Percentiles rank a stretch among this genome's conserved stretches.
phyloP scores from a whole-genome alignment of 2,113 vertebrate species.

The Phyllostomus hastatus region DNA sequence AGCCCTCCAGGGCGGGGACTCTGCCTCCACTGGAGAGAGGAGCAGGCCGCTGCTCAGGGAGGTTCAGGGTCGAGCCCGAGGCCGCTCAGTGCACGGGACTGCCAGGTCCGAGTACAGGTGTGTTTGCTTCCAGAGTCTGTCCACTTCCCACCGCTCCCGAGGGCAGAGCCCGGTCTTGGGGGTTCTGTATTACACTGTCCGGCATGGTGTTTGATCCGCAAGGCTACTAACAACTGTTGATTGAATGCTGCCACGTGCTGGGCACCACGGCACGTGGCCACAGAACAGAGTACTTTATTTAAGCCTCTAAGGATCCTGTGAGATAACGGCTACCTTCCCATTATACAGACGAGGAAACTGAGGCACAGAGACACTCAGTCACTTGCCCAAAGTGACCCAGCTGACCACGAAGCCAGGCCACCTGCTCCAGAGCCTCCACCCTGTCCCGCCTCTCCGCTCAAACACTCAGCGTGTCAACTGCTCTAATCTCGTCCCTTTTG shows the following conservation, averaged over 20 bases:
- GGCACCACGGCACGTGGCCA: background rate
- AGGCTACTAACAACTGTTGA: background rate
- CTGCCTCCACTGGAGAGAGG: rapidly evolving
- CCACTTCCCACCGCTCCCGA: background rate
- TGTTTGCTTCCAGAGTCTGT: background rate
- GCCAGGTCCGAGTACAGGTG: background rate
- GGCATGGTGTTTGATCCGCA: background rate
- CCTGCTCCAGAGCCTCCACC: background rate
- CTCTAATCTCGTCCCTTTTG: background rate
- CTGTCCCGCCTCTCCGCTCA: background rate
- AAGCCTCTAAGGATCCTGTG: background rate
- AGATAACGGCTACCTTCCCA: background rate
- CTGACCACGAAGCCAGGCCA: background rate
- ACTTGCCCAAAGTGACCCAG: background rate
- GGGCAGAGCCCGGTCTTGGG: rapidly evolving
- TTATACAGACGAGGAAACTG: background rate
- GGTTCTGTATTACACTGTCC: background rate
- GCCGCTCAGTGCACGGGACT: rapidly evolving
- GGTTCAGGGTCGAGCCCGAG: background rate
- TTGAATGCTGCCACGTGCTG: rapidly evolving
- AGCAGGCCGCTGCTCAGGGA: rapidly evolving
- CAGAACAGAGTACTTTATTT: background rate
- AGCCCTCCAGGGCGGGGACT: background rate
- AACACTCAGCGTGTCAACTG: rapidly evolving
- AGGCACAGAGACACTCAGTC: background rate